Evolutionary conservation across 2,113 vertebrate genomes (phyloP), one percentile per base, ranked within the genome.

Genomic region (Acanthisitta chloris): DNA sequence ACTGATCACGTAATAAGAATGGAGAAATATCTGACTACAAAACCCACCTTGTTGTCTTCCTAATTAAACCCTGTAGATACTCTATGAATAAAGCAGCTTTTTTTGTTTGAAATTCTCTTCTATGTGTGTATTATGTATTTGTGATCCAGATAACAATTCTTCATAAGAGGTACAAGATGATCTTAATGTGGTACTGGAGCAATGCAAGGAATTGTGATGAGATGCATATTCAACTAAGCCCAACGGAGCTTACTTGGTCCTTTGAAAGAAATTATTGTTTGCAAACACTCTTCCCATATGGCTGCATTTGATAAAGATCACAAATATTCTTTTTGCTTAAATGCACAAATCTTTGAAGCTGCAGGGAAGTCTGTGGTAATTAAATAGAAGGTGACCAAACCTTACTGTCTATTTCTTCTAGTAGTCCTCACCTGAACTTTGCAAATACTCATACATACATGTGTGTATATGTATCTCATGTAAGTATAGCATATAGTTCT

Each of bases 21-120:
- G 10, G 66, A 57, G 55, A 81, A 45, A 9, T 5, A 16, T 6
- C 21, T 71, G 31, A n/a, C 26, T 45, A 19, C 62, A 72, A 34
- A 4, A 1, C 0, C 17, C 3, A 24, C 15, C 26, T 6, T 65
- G 20, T 77, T 64, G 23, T 48, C 36, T 45, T 81, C n/a, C 15
- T 64, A 31, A 49, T 88, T 61, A 80, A 94, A 80, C 14, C 11
- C 8, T 69, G 21, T 12, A 51, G 57, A 64, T 76, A 64, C 21
- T 72, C 14, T 64, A 3, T 43, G 59, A 45, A 40, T 64, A 13
- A 70, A 69, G 28, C 34, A 58, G 25, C 9, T 78, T 66, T 49
- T 86, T 38, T 67, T 71, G 52, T 49, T 67, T 83, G 43, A 80
- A 65, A 28, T 92, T 36, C 9, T 72, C 10, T 81, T 79, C 24